These are phyloP conservation scores for Stramonita haemastoma DNA, from an alignment of 2,888 invertebrate genomes.

Conservation along the genomic window DNA sequence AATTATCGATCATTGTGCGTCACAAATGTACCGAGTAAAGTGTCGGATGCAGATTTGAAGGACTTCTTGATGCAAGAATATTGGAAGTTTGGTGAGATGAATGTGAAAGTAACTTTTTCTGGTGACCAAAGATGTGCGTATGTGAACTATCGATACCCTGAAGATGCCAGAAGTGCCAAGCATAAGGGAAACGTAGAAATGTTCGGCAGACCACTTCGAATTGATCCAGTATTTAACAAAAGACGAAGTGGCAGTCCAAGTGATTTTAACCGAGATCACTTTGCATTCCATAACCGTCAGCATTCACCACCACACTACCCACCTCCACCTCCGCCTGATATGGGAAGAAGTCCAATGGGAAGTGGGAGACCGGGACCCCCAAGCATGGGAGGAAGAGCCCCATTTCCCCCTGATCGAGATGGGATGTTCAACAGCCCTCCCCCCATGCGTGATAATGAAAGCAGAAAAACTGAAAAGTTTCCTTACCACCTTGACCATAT, in stretches of 20 bases:
- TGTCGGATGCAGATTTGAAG: conserved; percentile 93
- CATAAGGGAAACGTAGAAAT: conserved; percentile 90
- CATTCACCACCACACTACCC: conserved; percentile 50
- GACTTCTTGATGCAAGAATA: conserved; percentile 95
- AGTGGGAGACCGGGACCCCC: conserved; percentile 41
- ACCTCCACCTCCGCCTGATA: conserved; percentile 43
- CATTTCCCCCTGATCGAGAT: conserved; percentile 43
- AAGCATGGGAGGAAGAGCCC: conserved; percentile 34
- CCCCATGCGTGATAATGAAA: conserved; percentile 41
- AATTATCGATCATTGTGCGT: conserved; percentile 96
- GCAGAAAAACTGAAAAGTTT: conserved; percentile 88
- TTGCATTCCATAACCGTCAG: conserved; percentile 41
- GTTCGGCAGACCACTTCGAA: conserved; percentile 94
- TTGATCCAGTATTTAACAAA: conserved; percentile 86
- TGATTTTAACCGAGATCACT: conserved; percentile 41
- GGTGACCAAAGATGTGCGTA: conserved; percentile 91
- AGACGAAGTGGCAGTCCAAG: conserved; percentile 60
- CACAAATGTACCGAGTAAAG: conserved; percentile 94
- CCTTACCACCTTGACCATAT: conserved; percentile 97
- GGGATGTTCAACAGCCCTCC: conserved; percentile 34
- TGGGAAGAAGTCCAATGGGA: conserved; percentile 42
- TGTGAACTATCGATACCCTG: conserved; percentile 95
- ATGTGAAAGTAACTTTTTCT: conserved; percentile 93
- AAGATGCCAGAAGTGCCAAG: conserved; percentile 91
- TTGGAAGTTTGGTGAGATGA: conserved; percentile 96